Conservation (phyloP, 2,797 vertebrate genomes). For the Heliangelus exortis region DNA sequence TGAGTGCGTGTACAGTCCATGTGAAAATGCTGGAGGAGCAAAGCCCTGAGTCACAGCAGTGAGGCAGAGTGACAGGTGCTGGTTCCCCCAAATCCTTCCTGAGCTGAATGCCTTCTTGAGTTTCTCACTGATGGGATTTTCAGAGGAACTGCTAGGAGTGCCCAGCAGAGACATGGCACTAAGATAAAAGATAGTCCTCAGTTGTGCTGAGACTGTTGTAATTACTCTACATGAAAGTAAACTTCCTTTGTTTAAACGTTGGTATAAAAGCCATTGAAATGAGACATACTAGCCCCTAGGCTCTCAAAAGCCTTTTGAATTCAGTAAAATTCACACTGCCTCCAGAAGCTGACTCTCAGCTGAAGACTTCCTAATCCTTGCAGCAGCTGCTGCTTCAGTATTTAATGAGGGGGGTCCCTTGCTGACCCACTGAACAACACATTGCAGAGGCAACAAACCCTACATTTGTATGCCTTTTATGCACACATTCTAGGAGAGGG, state of each 20-base stretch:
- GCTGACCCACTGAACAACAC: background rate
- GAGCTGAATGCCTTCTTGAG: background rate
- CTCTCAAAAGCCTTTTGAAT: slow-evolving; percentile 2
- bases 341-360: slow-evolving; percentile 21
- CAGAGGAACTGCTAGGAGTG: background rate
- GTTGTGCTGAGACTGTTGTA: background rate
- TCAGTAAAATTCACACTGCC: background rate
- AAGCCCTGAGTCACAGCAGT: background rate
- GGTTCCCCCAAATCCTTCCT: background rate
- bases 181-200: background rate
- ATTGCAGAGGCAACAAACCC: background rate
- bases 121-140: slow-evolving; percentile 2
- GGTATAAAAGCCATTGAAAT: background rate
- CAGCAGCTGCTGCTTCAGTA: slow-evolving; percentile 31
- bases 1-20: background rate
- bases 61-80: slow-evolving; percentile 15
- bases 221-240: background rate
- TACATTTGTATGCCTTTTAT: background rate
- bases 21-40: background rate
- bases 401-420: slow-evolving; percentile 12
- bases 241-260: background rate
- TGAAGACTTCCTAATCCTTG: slow-evolving; percentile 45
- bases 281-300: background rate
- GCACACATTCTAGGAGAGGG: background rate
- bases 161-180: background rate